Evolutionary conservation across 2,888 invertebrate species (phyloP), one percentile per base, ranked within the genome.

Genomic region (Tinea pellionella): DNA sequence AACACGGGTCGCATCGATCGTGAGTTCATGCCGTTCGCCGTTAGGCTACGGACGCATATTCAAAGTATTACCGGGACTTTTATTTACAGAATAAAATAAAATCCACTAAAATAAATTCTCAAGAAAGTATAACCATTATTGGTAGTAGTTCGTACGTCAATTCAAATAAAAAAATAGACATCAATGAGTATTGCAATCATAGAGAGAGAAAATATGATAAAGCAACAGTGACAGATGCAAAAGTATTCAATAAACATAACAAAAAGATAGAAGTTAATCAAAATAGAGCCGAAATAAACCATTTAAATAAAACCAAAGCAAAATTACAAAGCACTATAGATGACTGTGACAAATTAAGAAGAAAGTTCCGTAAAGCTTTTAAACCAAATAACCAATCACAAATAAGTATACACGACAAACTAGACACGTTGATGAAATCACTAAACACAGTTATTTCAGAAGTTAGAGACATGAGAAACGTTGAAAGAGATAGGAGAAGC

Each of bases 361-460:
- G n/a, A 37, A 37, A n/a, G n/a, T 37, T 37, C 9, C 37, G 37
- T 37, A 37, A 37, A 37, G 24, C 24, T 24, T 24, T 6, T 6
- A 24, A 73, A 68, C 60, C 62, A 65, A 30, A 67, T 47, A 47
- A 55, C 11, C 13, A 55, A 55, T 29, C 55, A 24, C 9, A 19
- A 55, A 55, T 62, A 19, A 70, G 62, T 16, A 75, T 84, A 61
- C 80, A 78, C 65, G 65, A 63, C 2, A 83, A 81, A 65, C 62
- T 83, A 19, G 77, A 80, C 53, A 63, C 16, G 41, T 65, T 83
- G 41, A 71, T 79, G 42, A 62, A 69, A 2, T 72, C 77, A 16
- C 68, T 83, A 13, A 77, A 80, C 63, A 66, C 62, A 2, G 73
- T 80, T 51, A 69, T 80, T 37, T 16, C 47, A 32, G 75, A 78